Conservation (phyloP, 2,888 invertebrate genomes). For the Anticlea derivata region DNA sequence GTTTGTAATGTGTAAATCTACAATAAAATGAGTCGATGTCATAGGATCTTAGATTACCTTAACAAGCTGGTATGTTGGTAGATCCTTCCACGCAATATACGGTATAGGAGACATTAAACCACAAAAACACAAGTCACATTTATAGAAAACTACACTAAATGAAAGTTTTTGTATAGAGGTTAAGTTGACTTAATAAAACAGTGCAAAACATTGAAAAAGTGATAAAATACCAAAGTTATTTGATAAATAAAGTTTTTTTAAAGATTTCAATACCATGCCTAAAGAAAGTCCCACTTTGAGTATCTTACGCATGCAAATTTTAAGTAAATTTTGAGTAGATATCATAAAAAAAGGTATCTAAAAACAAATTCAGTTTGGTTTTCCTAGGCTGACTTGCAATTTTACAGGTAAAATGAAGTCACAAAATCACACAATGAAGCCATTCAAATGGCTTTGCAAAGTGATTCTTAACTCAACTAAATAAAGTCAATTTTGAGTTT, state of each 20-base stretch:
- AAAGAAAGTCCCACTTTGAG: not conserved
- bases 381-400: not conserved
- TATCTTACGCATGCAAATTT: slow-evolving; percentile 21
- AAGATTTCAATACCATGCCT: slow-evolving; percentile 9
- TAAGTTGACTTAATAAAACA: not conserved
- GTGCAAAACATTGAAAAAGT: slow-evolving; percentile 12
- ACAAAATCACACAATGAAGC: no score
- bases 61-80: slow-evolving; percentile 87
- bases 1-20: slow-evolving; percentile 74
- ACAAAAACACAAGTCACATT: slow-evolving; percentile 82
- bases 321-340: slow-evolving; percentile 3
- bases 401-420: no score
- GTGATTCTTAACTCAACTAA: no score
- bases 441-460: no score
- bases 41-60: slow-evolving; percentile 82
- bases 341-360: not conserved
- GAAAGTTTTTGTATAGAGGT: not conserved
- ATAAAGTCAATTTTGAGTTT: no score
- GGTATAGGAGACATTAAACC: slow-evolving; percentile 82
- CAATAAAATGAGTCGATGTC: slow-evolving; percentile 61
- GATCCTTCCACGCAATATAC: slow-evolving; percentile 84
- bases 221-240: no score
- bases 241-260: not conserved
- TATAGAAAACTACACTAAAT: slow-evolving; percentile 71
- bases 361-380: slow-evolving; percentile 11